A percentile compares a stretch with the other conserved stretches of the same genome.
Evolutionary conservation across 2,888 invertebrate genomes (phyloP).

Genomic region (Lysandra bellargus): DNA sequence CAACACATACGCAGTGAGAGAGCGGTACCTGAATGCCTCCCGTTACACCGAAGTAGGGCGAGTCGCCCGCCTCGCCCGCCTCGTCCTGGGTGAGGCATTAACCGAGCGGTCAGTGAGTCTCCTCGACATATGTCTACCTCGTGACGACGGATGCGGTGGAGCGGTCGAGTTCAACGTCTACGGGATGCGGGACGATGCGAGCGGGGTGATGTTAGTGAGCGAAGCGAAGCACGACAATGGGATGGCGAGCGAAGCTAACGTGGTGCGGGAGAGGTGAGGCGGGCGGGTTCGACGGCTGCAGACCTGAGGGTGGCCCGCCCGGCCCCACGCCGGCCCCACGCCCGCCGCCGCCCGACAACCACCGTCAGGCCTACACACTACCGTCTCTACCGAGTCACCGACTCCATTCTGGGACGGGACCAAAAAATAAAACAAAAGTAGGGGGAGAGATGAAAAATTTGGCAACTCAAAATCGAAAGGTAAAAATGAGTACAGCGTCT

Average conservation of each 20-base stretch:
- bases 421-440: slow-evolving; percentile 54
- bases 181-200: slow-evolving; percentile 50
- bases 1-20: slow-evolving; percentile 39
- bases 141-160: slow-evolving; percentile 67
- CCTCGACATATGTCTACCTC: slow-evolving; percentile 71
- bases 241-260: slow-evolving; percentile 67
- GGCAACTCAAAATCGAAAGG: slow-evolving; percentile 72
- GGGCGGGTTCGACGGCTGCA: slow-evolving; percentile 68
- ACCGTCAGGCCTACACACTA: slow-evolving; percentile 78
- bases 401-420: slow-evolving; percentile 74
- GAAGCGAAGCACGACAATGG: slow-evolving; percentile 55
- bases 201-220: slow-evolving; percentile 64
- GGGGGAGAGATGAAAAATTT: slow-evolving; percentile 62
- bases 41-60: slow-evolving; percentile 79
- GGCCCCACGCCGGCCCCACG: slow-evolving; percentile 40
- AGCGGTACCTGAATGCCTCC: slow-evolving; percentile 79
- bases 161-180: slow-evolving; percentile 53
- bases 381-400: slow-evolving; percentile 76
- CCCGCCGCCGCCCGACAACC: slow-evolving; percentile 64
- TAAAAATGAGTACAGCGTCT: slow-evolving; percentile 75
- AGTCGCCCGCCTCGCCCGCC: slow-evolving; percentile 78
- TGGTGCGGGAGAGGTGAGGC: slow-evolving; percentile 56
- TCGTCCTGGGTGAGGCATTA: slow-evolving; percentile 78
- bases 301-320: slow-evolving; percentile 63
- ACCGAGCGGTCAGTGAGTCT: slow-evolving; percentile 77